Evolutionary conservation across 2,888 invertebrate genomes (phyloP).

Genomic region (Dryobota labecula): DNA sequence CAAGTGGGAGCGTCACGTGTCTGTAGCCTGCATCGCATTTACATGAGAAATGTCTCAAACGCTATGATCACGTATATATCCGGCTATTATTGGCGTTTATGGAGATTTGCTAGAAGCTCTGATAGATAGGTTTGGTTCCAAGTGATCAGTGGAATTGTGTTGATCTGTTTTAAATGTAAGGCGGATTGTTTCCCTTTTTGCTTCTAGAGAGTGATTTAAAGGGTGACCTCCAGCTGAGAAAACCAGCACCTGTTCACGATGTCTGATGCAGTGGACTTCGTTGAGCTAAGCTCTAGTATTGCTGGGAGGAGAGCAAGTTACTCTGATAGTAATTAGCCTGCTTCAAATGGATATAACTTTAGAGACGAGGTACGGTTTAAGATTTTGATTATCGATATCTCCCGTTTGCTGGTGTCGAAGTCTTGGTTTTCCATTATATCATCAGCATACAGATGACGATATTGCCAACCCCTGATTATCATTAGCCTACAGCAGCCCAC

Average conservation of each 20-base stretch:
- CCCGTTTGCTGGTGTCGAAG: not conserved
- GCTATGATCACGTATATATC: conserved; percentile 60
- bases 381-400: not conserved
- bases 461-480: not conserved
- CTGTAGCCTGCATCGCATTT: conserved; percentile 50
- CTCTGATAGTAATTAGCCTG: not conserved
- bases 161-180: not conserved
- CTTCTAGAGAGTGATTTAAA: too few relatives aligned
- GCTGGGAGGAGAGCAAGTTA: not conserved
- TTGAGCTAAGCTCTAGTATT: not conserved
- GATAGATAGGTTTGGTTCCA: not conserved
- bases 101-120: conserved; percentile 40
- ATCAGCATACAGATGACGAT: not conserved
- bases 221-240: not conserved
- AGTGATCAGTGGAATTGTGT: not conserved
- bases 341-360: not conserved
- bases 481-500: too few relatives aligned
- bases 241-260: not conserved
- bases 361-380: not conserved
- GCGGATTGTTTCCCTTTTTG: not conserved
- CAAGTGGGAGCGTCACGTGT: conserved; percentile 30
- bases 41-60: conserved; percentile 61
- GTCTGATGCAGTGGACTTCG: not conserved
- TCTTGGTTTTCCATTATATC: not conserved
- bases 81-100: conserved; percentile 62